These are phyloP conservation scores for Limnothrissa miodon DNA, from an alignment of 2,113 vertebrate species.

Conservation along the genomic window DNA sequence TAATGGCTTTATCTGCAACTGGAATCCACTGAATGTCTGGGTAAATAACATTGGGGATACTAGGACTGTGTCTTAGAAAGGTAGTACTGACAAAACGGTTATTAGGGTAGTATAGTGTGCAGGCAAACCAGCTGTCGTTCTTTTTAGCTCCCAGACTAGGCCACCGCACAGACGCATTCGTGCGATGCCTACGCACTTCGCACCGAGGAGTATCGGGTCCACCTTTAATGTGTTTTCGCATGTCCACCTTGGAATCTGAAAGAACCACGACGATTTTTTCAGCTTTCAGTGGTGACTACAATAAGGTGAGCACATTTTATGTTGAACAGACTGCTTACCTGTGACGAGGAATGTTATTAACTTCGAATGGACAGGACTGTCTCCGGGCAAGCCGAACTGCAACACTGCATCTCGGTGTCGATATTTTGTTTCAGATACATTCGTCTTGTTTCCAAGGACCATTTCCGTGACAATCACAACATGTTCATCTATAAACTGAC, in stretches of 20 bases:
- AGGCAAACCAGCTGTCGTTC: constrained; percentile 66
- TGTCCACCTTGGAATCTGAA: constrained; percentile 55
- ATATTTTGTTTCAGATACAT: no score
- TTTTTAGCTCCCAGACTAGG: constrained; percentile 50
- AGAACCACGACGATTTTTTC: no score
- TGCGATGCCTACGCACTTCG: constrained; percentile 65
- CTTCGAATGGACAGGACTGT: no score
- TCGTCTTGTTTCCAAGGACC: no score
- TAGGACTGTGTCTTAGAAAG: constrained; percentile 64
- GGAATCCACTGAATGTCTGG: constrained; percentile 42
- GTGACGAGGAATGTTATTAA: no score
- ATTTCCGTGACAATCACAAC: not conserved
- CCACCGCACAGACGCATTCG: constrained; percentile 62
- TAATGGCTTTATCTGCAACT: constrained; percentile 55
- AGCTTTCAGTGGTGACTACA: no score
- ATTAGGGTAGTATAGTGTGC: constrained; percentile 56
- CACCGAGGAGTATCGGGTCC: constrained; percentile 58
- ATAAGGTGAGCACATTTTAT: not conserved
- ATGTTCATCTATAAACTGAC: constrained; percentile 65
- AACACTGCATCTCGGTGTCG: no score
- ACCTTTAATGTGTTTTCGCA: constrained; percentile 51
- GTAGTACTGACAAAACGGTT: constrained; percentile 50
- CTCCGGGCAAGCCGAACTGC: no score
- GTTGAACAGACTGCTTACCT: no score
- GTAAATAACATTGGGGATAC: constrained; percentile 16